Evolutionary conservation across 1,140 invertebrate species (phyloP), one percentile per base, ranked within the genome.

Genomic region (Plutomurus gul): DNA sequence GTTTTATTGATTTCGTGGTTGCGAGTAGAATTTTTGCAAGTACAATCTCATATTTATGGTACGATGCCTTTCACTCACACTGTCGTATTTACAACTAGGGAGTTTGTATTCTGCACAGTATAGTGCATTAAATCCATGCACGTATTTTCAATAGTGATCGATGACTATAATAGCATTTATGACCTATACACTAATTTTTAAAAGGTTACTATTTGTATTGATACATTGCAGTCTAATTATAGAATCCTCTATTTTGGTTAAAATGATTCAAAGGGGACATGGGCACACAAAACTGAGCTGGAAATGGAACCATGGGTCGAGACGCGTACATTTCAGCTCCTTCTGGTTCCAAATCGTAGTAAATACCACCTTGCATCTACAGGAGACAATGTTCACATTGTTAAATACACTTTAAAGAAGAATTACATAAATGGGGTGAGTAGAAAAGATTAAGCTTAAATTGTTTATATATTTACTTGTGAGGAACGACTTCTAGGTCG

Each of bases 401-500:
- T n/a, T 74, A 70, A 47, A 43, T 39, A 13, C 39, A 56, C 10
- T 18, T 7, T 33, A 11, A 36, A 56, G 39, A 56, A n/a, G 30
- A 1, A 51, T 22, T 43, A 6, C 18, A 43, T 27, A 4, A 20
- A 33, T 71, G 6, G 18, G 22, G 73, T 3, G 13, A 16, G 3
- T 5, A 65, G 1, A 27, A 40, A 70, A 71, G n/a, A 37, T 49
- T 20, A 72, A 40, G 4, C 20, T 70, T 5, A n/a, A 10, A 8
- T 11, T 76, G 5, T 25, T 27, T 16, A 36, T 51, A 46, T 4
- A n/a, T 46, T 76, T 81, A 84, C 83, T 77, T 84, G 81, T 27
- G 83, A 84, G 10, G 83, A 76, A 11, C 83, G 56, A 75, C 83
- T 84, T 40, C 81, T 78, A 13, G 83, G 83, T 51, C 81, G 20